Percentiles rank a stretch among this genome's conserved stretches.
These are phyloP conservation scores for Otocyon megalotis DNA, from an alignment of 2,113 vertebrate genomes.

Conservation along the genomic window DNA sequence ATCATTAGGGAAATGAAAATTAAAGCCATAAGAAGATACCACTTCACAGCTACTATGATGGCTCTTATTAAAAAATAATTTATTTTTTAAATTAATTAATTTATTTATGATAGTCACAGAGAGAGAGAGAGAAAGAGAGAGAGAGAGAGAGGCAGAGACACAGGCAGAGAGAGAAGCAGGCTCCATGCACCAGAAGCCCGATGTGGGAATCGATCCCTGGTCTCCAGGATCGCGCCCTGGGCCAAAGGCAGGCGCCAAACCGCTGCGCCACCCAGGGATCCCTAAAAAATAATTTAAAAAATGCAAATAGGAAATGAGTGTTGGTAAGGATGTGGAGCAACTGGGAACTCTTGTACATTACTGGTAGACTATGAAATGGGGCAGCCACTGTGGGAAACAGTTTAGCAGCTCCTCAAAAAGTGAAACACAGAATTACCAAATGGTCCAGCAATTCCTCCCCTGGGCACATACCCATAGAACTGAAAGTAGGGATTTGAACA, in stretches of 20 bases:
- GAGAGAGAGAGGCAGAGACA: too few species aligned
- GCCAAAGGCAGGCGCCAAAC: too few species aligned
- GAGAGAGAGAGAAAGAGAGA: rapidly evolving
- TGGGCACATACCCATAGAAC: neutral
- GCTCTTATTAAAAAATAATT: neutral
- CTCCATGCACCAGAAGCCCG: too few species aligned
- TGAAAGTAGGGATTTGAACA: neutral
- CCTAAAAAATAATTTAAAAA: neutral
- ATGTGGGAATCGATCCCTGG: too few species aligned
- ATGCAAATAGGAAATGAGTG: neutral
- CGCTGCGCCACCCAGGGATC: too few species aligned
- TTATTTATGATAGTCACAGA: too few species aligned
- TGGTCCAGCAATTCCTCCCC: neutral
- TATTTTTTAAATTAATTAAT: too few species aligned
- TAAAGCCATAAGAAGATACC: conserved; percentile 13
- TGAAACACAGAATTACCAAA: neutral
- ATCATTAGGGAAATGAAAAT: neutral
- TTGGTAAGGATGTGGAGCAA: neutral
- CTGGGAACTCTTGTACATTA: neutral
- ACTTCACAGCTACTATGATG: neutral
- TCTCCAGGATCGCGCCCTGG: too few species aligned
- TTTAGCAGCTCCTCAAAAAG: neutral
- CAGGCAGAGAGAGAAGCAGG: too few species aligned
- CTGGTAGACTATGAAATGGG: neutral
- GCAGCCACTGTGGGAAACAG: neutral